Conservation (phyloP, 2,888 invertebrate species). For the Agrochola lota region DNA sequence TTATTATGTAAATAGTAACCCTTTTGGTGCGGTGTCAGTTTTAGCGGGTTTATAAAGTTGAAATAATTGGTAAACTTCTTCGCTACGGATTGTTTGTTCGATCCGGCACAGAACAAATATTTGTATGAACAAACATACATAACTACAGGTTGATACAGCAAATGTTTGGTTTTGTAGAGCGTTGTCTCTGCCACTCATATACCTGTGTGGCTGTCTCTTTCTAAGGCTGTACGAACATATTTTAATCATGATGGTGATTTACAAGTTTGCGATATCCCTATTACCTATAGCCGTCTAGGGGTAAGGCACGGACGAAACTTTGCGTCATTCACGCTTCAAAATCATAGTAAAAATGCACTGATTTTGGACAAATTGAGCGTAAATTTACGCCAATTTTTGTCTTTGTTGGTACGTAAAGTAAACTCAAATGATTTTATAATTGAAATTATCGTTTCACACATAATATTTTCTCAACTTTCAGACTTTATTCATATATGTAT, state of each 20-base stretch:
- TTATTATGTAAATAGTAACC: slow-evolving; percentile 66
- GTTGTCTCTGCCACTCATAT: no score
- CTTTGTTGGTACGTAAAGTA: not conserved
- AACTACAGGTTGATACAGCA: not conserved
- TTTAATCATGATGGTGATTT: not conserved
- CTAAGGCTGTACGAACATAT: not conserved
- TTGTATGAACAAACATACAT: no score
- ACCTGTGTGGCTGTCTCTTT: not conserved
- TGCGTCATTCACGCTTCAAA: not conserved
- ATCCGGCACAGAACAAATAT: not conserved
- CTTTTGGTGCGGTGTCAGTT: slow-evolving; percentile 37
- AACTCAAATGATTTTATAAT: not conserved
- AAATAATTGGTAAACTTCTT: not conserved
- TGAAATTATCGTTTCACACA: no score
- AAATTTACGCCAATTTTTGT: not conserved
- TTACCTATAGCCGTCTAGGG: not conserved
- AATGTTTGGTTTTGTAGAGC: not conserved
- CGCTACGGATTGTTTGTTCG: not conserved
- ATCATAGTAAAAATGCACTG: not conserved
- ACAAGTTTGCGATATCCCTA: not conserved
- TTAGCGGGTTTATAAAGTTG: slow-evolving; percentile 12
- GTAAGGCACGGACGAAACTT: not conserved
- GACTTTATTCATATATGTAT: not conserved
- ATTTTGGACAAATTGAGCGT: not conserved
- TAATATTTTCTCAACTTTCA: not conserved